A percentile compares a stretch with the other conserved stretches of the same genome.
Conservation (phyloP, 2,113 vertebrate genomes). For the Clinocottus analis region DNA sequence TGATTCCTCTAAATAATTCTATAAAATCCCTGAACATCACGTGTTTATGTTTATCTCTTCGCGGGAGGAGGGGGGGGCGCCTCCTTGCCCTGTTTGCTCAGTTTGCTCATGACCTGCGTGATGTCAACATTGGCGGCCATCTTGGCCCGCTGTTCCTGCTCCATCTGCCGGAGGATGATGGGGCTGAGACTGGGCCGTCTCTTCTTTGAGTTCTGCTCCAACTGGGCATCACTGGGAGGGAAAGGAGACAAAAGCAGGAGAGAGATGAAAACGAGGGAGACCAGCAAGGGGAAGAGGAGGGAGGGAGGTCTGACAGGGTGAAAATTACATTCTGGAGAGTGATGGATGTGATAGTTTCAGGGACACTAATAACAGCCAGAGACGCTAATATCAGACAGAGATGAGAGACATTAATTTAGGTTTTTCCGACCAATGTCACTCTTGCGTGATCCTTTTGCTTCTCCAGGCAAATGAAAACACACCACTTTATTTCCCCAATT, state of each 20-base stretch:
- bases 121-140: slow-evolving; percentile 93
- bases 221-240: slow-evolving; percentile 77
- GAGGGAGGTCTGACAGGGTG: neutral
- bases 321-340: neutral
- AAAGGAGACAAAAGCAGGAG: neutral
- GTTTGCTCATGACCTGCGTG: slow-evolving; percentile 99
- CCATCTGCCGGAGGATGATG: slow-evolving; percentile 90
- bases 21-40: neutral
- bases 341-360: slow-evolving; percentile 18
- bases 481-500: neutral
- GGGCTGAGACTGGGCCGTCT: slow-evolving; percentile 93
- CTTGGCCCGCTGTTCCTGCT: slow-evolving; percentile 90
- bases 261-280: neutral
- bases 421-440: neutral
- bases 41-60: slow-evolving; percentile 27
- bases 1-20: neutral
- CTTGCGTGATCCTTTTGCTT: neutral
- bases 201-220: slow-evolving; percentile 88
- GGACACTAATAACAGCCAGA: neutral
- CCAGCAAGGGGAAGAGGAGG: too few relatives aligned
- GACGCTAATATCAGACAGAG: neutral
- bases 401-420: neutral
- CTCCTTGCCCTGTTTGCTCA: slow-evolving; percentile 88
- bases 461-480: neutral
- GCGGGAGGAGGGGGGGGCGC: slow-evolving; percentile 44